These are phyloP conservation scores for Dolichotis patagonum DNA, from an alignment of 2,113 vertebrate species.

Conservation along the genomic window DNA sequence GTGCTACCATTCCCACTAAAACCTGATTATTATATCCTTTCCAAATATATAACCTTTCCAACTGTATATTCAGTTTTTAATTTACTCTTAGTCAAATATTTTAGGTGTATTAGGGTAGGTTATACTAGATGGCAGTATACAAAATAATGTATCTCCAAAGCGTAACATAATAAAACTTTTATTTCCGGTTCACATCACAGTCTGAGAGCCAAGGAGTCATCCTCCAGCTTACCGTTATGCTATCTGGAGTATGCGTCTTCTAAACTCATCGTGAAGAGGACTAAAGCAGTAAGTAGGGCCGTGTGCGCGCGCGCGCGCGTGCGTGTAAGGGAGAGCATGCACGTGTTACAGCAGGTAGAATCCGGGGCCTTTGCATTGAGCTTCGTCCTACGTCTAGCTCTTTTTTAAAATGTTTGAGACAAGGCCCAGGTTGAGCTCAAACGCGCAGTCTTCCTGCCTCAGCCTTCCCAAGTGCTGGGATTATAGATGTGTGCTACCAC, in stretches of 20 bases:
- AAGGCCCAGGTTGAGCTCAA: background rate
- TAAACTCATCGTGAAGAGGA: background rate
- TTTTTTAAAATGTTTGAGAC: background rate
- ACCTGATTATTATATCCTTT: background rate
- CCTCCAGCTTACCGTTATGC: background rate
- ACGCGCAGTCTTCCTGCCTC: background rate
- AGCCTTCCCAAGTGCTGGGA: background rate
- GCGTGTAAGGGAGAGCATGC: background rate
- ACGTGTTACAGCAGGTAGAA: background rate
- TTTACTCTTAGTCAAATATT: background rate
- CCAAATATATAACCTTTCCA: conserved; percentile 39
- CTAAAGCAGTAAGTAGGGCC: background rate
- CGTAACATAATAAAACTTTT: background rate
- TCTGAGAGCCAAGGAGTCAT: background rate
- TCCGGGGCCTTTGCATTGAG: background rate
- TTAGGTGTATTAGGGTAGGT: background rate
- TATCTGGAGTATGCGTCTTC: background rate
- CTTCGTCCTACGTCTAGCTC: background rate
- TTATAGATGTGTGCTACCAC: background rate
- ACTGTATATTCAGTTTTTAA: background rate
- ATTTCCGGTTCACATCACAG: background rate
- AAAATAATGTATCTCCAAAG: background rate
- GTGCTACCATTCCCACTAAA: background rate
- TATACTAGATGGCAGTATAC: background rate
- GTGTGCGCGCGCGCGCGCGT: background rate